Conservation (phyloP, 2,888 invertebrate genomes). For the Thera britannica region DNA sequence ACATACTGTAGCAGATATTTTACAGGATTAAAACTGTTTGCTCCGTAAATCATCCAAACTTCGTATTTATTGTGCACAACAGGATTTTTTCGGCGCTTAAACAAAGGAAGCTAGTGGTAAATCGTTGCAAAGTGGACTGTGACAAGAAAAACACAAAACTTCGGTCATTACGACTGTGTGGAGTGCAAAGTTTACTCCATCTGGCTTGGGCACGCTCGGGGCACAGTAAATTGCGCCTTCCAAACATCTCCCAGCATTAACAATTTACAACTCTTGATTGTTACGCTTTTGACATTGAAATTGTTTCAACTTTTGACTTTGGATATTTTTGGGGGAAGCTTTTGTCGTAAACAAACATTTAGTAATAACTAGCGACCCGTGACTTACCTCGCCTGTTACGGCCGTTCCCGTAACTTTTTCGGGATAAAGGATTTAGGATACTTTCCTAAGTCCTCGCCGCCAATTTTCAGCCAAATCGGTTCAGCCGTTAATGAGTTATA, state of each 20-base stretch:
- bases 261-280: constrained; percentile 27
- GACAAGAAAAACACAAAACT: constrained; percentile 73
- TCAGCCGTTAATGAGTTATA: too few relatives aligned
- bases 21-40: neutral
- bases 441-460: too few relatives aligned
- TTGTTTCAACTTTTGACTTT: neutral
- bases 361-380: too few relatives aligned
- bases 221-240: constrained; percentile 53
- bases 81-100: constrained; percentile 7
- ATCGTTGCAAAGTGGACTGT: constrained; percentile 60
- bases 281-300: constrained; percentile 10
- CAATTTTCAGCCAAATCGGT: too few relatives aligned
- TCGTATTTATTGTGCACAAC: neutral
- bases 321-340: neutral
- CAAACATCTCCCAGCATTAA: constrained; percentile 48
- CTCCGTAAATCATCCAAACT: neutral
- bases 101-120: constrained; percentile 52
- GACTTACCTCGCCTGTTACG: too few relatives aligned
- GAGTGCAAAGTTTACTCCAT: constrained; percentile 71
- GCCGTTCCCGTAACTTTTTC: too few relatives aligned
- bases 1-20: neutral
- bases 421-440: too few relatives aligned
- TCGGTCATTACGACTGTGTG: constrained; percentile 66
- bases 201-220: constrained; percentile 50
- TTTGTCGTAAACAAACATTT: too few relatives aligned